These are phyloP conservation scores for Morinoia aosen DNA, from an alignment of 2,888 invertebrate species.

Conservation along the genomic window DNA sequence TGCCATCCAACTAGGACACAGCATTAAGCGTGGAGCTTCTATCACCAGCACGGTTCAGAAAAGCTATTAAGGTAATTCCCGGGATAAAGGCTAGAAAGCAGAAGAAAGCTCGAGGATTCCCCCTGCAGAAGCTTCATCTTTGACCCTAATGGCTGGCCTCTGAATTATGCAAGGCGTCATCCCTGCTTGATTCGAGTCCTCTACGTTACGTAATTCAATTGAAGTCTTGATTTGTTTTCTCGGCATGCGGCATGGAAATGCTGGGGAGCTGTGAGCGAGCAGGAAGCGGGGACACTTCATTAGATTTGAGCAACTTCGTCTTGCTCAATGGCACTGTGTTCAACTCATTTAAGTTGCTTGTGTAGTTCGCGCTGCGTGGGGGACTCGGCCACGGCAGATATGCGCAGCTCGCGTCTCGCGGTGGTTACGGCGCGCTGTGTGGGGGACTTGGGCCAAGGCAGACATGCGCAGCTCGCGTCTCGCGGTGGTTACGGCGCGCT, in stretches of 20 bases:
- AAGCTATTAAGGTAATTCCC: not conserved
- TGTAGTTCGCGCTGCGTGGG: too few relatives aligned
- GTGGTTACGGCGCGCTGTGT: too few relatives aligned
- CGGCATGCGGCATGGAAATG: slow-evolving; percentile 4
- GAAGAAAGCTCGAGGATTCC: not conserved
- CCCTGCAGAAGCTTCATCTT: not conserved
- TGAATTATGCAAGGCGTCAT: slow-evolving; percentile 24
- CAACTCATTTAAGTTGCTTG: not conserved
- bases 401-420: too few relatives aligned
- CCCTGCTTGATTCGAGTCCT: not conserved
- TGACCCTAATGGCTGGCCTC: slow-evolving; percentile 23
- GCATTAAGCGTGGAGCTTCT: not conserved
- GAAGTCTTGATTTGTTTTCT: slow-evolving; percentile 21
- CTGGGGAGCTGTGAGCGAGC: not conserved
- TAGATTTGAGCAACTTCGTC: not conserved
- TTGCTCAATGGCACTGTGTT: not conserved
- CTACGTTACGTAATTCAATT: slow-evolving; percentile 1
- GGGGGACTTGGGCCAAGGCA: too few relatives aligned
- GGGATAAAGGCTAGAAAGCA: not conserved
- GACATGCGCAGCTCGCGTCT: too few relatives aligned
- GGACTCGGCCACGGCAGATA: too few relatives aligned
- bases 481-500: too few relatives aligned
- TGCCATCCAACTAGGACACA: not conserved
- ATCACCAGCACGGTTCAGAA: not conserved
- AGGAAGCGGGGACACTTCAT: not conserved